These are phyloP conservation scores for Diabrotica undecimpunctata DNA, from an alignment of 1,140 invertebrate genomes.

Conservation along the genomic window DNA sequence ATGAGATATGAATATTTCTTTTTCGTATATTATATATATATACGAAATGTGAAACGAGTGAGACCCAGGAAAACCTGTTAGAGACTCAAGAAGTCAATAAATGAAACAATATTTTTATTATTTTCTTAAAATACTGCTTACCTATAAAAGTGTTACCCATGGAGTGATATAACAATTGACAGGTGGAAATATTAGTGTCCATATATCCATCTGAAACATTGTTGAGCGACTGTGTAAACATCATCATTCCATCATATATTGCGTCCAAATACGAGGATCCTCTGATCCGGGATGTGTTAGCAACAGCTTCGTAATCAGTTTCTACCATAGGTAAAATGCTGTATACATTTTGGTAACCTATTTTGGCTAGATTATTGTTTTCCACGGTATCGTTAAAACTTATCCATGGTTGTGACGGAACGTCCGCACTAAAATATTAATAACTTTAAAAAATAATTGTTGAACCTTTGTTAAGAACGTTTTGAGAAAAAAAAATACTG, in stretches of 20 bases:
- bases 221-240: constrained; percentile 81
- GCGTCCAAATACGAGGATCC: constrained; percentile 52
- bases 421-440: constrained; percentile 29
- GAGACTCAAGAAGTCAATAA: too few relatives aligned
- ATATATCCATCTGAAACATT: too few relatives aligned
- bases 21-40: too few relatives aligned
- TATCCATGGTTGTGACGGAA: constrained; percentile 64
- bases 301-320: constrained; percentile 31
- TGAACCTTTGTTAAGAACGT: neutral
- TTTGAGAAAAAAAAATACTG: constrained; percentile 4
- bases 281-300: constrained; percentile 22
- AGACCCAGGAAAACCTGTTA: too few relatives aligned
- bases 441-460: neutral
- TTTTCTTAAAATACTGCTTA: too few relatives aligned
- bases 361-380: constrained; percentile 77
- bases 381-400: constrained; percentile 72
- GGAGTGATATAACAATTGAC: too few relatives aligned
- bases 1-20: too few relatives aligned
- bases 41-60: too few relatives aligned
- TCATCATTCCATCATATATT: constrained; percentile 91
- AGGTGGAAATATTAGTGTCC: too few relatives aligned
- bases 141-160: too few relatives aligned
- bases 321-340: constrained; percentile 75
- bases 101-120: too few relatives aligned
- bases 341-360: constrained; percentile 85